Base-by-base conservation (phyloP, 2,888 invertebrate genomes). In the Anthophora plumipes region DNA sequence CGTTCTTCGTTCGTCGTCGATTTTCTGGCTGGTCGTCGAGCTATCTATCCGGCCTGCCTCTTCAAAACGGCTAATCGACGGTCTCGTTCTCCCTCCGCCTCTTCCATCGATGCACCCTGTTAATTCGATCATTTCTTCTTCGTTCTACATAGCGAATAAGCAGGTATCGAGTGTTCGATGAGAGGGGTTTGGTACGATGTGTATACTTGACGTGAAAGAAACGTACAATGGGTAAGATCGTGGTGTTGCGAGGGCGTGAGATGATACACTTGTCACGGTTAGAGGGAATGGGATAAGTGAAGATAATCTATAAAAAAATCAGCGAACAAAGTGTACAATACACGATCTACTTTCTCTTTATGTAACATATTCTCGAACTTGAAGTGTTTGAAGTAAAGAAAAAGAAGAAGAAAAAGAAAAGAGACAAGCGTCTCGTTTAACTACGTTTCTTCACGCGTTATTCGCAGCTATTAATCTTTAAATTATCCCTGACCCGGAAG, bases 111-210 rank as follows among this genome's bases (percentile, higher is more conserved):
- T 83, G 89, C 85, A 85, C 84, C 82, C 85, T 80, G 85, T 89
- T 91, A 90, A 90, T 90, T 90, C 89, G 82, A 90, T 88, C 89
- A 89, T 86, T 31, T 85, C 80, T 83, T 76, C 77, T 50, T 80
- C 37, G 75, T 39, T 50, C 66, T 41, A n/a, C 12, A 25, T 9
- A 22, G 0, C 7, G 17, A 22, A 9, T n/a, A 63, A 31, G n/a
- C 39, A 25, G 39, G 17, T 31, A 43, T 59, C 69, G 69, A 41
- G 69, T 54, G 31, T 31, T 57, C 20, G 25, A 25, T 43, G n/a
- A 63, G 22, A 43, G 57, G 61, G n/a, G n/a, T n/a, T n/a, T 8
- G 48, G 57, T 37, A 6, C 25, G 20, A 4, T 20, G 60, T 20
- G 60, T 60, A 22, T 25, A 52, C 39, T 54, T 12, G 37, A 50